Conservation (phyloP, 2,797 vertebrate species). For the Bradypus variegatus region DNA sequence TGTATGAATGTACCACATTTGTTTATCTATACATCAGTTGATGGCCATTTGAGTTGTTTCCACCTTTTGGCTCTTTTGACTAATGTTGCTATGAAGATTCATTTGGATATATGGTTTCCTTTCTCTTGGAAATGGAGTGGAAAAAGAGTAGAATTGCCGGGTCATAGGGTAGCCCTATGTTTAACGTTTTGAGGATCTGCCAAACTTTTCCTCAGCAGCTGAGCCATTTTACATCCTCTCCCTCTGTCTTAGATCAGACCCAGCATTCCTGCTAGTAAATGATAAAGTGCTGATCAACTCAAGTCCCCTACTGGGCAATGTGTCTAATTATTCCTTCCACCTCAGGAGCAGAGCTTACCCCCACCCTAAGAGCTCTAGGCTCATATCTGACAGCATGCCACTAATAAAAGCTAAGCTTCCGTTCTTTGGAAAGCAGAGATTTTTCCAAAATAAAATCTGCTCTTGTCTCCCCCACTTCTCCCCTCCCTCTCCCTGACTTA, state of each 20-base stretch:
- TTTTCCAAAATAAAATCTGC: slow-evolving; percentile 6
- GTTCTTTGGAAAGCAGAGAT: neutral
- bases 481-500: no score
- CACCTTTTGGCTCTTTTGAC: neutral
- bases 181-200: neutral
- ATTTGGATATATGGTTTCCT: neutral
- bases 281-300: neutral
- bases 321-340: neutral
- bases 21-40: neutral
- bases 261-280: neutral
- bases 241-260: neutral
- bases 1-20: neutral
- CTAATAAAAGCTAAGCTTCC: neutral
- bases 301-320: neutral
- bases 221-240: neutral
- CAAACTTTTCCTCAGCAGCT: neutral
- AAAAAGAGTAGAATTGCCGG: neutral
- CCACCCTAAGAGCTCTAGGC: neutral
- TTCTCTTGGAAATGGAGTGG: neutral
- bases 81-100: neutral
- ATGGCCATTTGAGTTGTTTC: neutral
- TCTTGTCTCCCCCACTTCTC: neutral
- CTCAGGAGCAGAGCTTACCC: neutral
- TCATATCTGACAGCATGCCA: neutral
- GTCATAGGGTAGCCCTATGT: neutral